Evolutionary conservation across 2,113 vertebrate genomes (phyloP), one percentile per base, ranked within the genome.

Genomic region (Lophotis ruficrista): DNA sequence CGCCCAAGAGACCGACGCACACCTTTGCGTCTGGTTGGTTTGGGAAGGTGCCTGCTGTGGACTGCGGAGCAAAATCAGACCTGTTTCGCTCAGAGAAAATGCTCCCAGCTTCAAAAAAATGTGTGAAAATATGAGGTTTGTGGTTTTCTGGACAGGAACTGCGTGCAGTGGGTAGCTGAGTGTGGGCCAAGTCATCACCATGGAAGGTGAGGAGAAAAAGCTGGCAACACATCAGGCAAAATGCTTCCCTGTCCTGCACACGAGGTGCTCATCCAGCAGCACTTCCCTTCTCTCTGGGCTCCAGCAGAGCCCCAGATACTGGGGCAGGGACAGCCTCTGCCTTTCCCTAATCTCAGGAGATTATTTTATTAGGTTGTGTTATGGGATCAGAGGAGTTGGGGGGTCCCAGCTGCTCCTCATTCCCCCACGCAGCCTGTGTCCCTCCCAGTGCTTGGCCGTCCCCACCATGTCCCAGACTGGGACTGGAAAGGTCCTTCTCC

Each of bases 121-220:
- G 31, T 43, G 43, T 45, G 68, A 83, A 86, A 93, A 71, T 31
- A 81, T 0, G 6, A 88, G 56, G 51, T 71, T 58, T 93, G 68
- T 69, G 85, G 71, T 72, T 89, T 93, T 90, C 54, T 83, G 90
- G 68, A 23, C 89, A 51, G 58, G 66, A 82, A 4, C 54, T 70
- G 33, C 28, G 43, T 71, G 73, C 81, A 41, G 8, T 51, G 48
- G 61, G 87, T 87, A 91, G 92, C 78, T 87, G 87, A 90, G 66
- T 3, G 50, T 35, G 68, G 31, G 79, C 93, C 90, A 75, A 81
- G 75, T 83, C 77, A 58, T 86, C 83, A 69, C 79, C 68, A 11
- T 14, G 47, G 53, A 92, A 83, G 76, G 76, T 54, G 73, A 19
- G 24, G 23, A 30, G 83, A 90, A 57, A 70, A 82, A n/a, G 50